Evolutionary conservation across 2,113 vertebrate species (phyloP).

Genomic region (Serilophus lunatus): DNA sequence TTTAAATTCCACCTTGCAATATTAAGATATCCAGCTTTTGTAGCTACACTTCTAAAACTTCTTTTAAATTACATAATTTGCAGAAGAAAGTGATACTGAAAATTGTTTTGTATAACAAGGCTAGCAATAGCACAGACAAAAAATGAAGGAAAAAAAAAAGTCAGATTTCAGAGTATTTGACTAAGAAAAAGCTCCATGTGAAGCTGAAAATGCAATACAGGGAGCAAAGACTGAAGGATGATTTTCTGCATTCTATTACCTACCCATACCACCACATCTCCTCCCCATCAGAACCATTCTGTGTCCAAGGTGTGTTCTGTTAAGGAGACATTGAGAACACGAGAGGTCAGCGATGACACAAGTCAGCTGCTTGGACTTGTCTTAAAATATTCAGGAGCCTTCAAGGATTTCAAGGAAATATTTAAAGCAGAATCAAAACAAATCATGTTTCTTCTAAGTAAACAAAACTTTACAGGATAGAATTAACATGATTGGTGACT

Average conservation of each 20-base stretch:
- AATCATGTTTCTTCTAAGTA: neutral
- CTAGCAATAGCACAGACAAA: neutral
- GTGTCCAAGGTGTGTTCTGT: neutral
- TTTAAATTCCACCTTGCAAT: neutral
- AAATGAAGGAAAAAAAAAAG: neutral
- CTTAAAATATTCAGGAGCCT: neutral
- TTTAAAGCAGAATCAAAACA: slow-evolving; percentile 26
- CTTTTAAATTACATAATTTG: neutral
- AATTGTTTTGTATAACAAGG: neutral
- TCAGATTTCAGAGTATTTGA: neutral
- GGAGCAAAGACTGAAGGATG: neutral
- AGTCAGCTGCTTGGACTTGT: neutral
- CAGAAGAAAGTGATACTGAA: neutral
- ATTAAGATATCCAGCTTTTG: neutral
- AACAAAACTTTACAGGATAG: slow-evolving; percentile 1
- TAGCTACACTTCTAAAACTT: neutral
- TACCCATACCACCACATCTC: neutral
- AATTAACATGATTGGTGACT: neutral
- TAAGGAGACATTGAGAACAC: neutral
- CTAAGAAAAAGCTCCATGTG: neutral
- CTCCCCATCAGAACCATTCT: neutral
- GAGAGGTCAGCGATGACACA: neutral
- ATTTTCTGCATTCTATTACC: neutral
- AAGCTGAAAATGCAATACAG: neutral
- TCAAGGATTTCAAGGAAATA: neutral